Evolutionary conservation across 2,888 invertebrate genomes (phyloP).

Genomic region (Antheraea yamamai): DNA sequence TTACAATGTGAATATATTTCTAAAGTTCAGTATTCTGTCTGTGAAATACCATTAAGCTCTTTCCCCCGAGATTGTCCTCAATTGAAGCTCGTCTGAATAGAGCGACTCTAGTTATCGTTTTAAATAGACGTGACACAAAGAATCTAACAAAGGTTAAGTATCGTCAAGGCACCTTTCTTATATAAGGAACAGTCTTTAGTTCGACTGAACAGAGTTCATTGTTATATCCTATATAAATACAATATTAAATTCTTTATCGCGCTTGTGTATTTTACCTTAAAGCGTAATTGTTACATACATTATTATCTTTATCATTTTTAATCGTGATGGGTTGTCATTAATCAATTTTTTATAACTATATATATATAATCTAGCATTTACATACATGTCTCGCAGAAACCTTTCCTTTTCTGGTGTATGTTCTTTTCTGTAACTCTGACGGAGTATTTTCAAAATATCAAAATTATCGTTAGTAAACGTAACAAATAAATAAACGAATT

Average conservation of each 20-base stretch:
- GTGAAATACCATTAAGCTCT: constrained; percentile 28
- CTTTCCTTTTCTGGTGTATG: too few species aligned
- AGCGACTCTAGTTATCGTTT: constrained; percentile 40
- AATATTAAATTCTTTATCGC: neutral
- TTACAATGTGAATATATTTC: constrained; percentile 5
- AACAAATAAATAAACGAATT: too few species aligned
- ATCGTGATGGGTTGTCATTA: too few species aligned
- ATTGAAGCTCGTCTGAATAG: constrained; percentile 39
- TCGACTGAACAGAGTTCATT: constrained; percentile 15
- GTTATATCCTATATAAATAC: constrained; percentile 16
- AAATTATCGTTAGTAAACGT: too few species aligned
- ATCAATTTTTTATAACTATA: too few species aligned
- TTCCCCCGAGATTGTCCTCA: constrained; percentile 29
- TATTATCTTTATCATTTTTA: neutral
- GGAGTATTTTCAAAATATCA: too few species aligned
- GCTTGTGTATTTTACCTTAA: neutral
- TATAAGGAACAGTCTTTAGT: constrained; percentile 22
- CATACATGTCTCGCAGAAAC: too few species aligned
- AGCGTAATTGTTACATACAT: neutral
- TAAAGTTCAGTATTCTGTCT: constrained; percentile 29
- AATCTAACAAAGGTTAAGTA: constrained; percentile 31
- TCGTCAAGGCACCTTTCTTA: constrained; percentile 23
- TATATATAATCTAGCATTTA: too few species aligned
- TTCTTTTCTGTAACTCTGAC: too few species aligned
- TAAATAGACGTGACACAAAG: constrained; percentile 43